Base-by-base conservation (phyloP, 2,113 vertebrate genomes). In the Crypturellus undulatus region DNA sequence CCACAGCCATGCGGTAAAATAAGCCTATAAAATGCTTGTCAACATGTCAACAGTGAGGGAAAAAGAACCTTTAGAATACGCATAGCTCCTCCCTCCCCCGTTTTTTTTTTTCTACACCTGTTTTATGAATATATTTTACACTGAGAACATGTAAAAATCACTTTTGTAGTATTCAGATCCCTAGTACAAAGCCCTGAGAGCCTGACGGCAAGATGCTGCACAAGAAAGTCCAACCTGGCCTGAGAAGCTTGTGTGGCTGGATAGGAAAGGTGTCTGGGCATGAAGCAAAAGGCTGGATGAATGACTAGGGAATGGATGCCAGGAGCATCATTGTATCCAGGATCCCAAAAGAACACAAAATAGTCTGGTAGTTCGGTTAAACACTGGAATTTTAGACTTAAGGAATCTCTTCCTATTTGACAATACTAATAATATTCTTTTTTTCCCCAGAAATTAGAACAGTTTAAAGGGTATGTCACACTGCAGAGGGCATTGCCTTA, bases 21-120 rank as follows among this genome's bases (percentile, higher is more conserved):
- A 93, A 78, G 20, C 28, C 8, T 45, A 70, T 75, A 81, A 93
- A 89, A 69, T 56, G 42, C 77, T 88, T 81, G 72, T 87, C 86
- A 96, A 20, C 60, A 75, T 96, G 76, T 95, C 86, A 92, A 86
- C 72, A 89, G 72, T 43, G 19, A 56, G 78, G 18, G 38, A 68
- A 70, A 86, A 56, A 90, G 73, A 47, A 6, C 15, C 32, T 94
- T 81, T 80, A 75, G 88, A 90, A 84, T 71, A 81, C 86, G 8
- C 15, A 79, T 43, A 72, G 32, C 45, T 89, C 72, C 60, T 51
- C 85, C 38, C 38, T 9, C 38, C 38, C 38, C n/a, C n/a, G n/a
- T n/a, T 96, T 9, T 92, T 91, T 87, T 51, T 60, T 69, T 28
- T 28, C 65, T 78, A 75, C 65, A 92, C 64, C 89, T 94, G 69